These are phyloP conservation scores for Rhinopomastus cyanomelas DNA, from an alignment of 2,113 vertebrate genomes.

Conservation along the genomic window DNA sequence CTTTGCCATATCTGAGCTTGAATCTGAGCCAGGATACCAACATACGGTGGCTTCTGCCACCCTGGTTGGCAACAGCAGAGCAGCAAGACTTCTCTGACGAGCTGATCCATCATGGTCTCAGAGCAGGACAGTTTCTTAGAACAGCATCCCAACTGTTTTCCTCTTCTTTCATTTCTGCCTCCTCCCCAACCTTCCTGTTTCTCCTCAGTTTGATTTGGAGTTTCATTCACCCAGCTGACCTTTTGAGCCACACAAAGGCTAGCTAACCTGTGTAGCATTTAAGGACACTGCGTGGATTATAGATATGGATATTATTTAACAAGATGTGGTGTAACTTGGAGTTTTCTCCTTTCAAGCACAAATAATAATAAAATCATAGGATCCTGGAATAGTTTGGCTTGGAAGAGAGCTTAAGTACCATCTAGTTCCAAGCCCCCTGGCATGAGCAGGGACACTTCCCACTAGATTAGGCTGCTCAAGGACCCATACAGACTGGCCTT, in stretches of 20 bases:
- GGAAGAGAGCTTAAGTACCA: too few species aligned
- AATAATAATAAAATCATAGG: background rate
- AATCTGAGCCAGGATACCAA: background rate
- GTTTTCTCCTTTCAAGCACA: background rate
- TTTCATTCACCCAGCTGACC: background rate
- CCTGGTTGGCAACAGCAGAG: background rate
- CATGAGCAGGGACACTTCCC: too few species aligned
- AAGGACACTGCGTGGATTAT: background rate
- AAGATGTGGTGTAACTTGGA: background rate
- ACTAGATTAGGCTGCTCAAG: too few species aligned
- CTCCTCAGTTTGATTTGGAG: background rate
- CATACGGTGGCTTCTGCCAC: rapidly evolving
- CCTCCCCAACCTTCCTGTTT: background rate
- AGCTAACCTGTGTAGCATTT: background rate
- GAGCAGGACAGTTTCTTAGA: background rate
- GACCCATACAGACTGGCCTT: too few species aligned
- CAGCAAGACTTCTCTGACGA: background rate
- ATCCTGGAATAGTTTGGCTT: too few species aligned
- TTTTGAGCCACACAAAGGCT: background rate
- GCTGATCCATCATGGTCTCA: background rate
- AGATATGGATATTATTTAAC: background rate
- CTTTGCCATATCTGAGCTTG: background rate
- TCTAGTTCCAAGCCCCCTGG: too few species aligned
- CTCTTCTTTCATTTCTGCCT: background rate
- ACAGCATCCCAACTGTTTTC: background rate